These are phyloP conservation scores for Crenichthys baileyi DNA, from an alignment of 2,797 vertebrate species.

Conservation along the genomic window DNA sequence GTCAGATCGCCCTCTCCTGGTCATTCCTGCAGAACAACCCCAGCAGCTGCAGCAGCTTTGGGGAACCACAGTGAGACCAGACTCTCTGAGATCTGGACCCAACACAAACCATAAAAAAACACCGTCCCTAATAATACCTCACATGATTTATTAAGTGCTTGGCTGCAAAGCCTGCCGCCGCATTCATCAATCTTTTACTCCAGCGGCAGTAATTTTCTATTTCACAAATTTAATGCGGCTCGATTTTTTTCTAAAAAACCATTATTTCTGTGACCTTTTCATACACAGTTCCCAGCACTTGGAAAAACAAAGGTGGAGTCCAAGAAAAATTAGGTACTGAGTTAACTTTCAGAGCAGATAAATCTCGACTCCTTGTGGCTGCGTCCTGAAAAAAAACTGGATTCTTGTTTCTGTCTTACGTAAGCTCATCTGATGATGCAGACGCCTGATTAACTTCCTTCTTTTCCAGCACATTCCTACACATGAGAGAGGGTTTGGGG, in stretches of 20 bases:
- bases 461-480: slow-evolving; percentile 25
- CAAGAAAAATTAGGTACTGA: slow-evolving; percentile 82
- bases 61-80: slow-evolving; percentile 60
- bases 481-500: slow-evolving; percentile 53
- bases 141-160: slow-evolving; percentile 90
- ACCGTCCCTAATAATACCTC: slow-evolving; percentile 68
- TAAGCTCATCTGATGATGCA: slow-evolving; percentile 50
- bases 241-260: slow-evolving; percentile 71
- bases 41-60: slow-evolving; percentile 27
- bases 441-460: slow-evolving; percentile 56
- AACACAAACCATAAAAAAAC: slow-evolving; percentile 73
- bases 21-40: neutral
- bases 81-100: slow-evolving; percentile 73
- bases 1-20: slow-evolving; percentile 5
- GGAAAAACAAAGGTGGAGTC: slow-evolving; percentile 81
- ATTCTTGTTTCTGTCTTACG: slow-evolving; percentile 51
- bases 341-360: slow-evolving; percentile 79
- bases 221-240: slow-evolving; percentile 84
- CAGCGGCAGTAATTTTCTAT: slow-evolving; percentile 83
- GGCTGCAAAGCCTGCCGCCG: slow-evolving; percentile 79
- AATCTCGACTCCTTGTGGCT: slow-evolving; percentile 72
- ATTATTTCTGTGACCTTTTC: slow-evolving; percentile 83
- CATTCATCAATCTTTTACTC: slow-evolving; percentile 85
- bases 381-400: slow-evolving; percentile 48
- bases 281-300: slow-evolving; percentile 80